phyloP scores from a whole-genome alignment of 2,113 vertebrate genomes.

The Perca schrenkii region DNA sequence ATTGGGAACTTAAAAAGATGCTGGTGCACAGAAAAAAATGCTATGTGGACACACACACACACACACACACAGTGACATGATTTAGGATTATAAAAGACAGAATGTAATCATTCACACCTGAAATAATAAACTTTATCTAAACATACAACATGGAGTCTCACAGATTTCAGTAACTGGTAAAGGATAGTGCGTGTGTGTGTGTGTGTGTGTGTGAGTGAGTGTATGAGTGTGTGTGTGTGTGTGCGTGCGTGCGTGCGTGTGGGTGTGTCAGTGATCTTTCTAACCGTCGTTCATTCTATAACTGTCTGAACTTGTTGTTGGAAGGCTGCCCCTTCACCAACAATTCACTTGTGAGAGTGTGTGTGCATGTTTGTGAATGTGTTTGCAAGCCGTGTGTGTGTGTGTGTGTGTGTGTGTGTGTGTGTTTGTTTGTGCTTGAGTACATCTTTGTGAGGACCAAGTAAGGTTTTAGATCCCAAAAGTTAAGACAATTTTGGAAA shows the following conservation, averaged over 20 bases:
- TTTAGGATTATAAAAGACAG: neutral
- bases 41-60: too few species aligned
- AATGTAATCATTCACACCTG: neutral
- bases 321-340: slow-evolving; percentile 5
- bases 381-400: neutral
- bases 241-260: neutral
- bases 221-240: slow-evolving; percentile 9
- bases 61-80: neutral
- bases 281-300: slow-evolving; percentile 12
- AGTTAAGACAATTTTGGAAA: neutral
- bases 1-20: too few species aligned
- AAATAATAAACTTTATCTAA: neutral
- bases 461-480: neutral
- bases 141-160: neutral
- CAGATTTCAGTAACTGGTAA: neutral
- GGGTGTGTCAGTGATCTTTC: slow-evolving; percentile 34
- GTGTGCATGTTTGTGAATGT: too few species aligned
- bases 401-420: neutral
- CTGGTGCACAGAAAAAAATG: too few species aligned
- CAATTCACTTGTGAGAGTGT: neutral
- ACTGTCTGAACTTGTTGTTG: slow-evolving; percentile 57
- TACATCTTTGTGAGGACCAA: neutral
- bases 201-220: neutral
- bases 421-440: neutral
- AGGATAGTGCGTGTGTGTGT: neutral